Evolutionary conservation across 2,113 vertebrate genomes (phyloP).

Genomic region (Calcarius ornatus): DNA sequence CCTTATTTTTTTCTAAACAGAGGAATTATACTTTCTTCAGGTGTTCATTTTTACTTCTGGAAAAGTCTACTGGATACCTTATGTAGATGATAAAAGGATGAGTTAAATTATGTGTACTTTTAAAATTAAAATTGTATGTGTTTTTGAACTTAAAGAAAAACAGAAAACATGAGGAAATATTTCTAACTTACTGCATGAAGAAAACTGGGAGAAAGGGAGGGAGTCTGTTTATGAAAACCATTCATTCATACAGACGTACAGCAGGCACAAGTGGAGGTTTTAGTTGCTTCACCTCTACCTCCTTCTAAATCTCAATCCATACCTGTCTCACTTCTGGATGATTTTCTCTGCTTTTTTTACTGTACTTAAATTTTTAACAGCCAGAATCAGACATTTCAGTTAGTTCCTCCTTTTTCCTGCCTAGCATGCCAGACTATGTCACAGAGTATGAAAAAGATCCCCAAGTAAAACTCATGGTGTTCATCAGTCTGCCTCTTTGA

Average conservation of each 20-base stretch:
- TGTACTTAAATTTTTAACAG: neutral
- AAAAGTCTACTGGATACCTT: neutral
- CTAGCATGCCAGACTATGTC: neutral
- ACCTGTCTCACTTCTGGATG: neutral
- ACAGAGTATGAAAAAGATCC: neutral
- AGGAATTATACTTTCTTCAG: neutral
- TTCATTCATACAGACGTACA: neutral
- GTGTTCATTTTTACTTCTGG: neutral
- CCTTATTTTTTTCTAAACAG: neutral
- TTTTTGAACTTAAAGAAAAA: neutral
- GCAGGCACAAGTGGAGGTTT: neutral
- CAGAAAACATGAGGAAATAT: rapidly evolving
- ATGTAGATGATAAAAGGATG: neutral
- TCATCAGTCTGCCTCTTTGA: neutral
- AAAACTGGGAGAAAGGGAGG: neutral
- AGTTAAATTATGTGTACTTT: neutral
- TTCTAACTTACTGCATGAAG: neutral
- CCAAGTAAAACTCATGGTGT: neutral
- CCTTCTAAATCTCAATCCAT: neutral
- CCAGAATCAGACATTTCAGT: neutral
- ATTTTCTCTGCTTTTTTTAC: neutral
- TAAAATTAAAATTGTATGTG: neutral
- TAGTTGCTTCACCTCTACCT: neutral
- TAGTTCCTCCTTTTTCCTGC: neutral
- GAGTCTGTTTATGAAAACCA: neutral